Conservation (phyloP, 1,140 invertebrate genomes). For the Hormaphis cornu region DNA sequence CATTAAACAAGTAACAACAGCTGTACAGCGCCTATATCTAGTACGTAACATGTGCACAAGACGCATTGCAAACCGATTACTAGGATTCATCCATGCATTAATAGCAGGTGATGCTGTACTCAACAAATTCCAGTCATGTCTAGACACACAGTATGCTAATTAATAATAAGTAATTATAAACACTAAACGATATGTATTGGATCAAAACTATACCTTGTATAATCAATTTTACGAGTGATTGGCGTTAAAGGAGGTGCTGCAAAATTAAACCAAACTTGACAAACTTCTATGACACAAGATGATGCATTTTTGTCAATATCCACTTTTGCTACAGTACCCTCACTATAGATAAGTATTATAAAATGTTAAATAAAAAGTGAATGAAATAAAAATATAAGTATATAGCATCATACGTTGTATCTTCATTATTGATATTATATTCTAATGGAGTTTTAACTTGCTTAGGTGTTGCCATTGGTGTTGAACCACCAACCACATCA, state of each 20-base stretch:
- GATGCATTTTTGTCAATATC: slow-evolving; percentile 56
- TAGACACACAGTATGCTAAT: slow-evolving; percentile 39
- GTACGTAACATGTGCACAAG: slow-evolving; percentile 68
- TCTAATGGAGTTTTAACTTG: slow-evolving; percentile 17
- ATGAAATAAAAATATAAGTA: neutral
- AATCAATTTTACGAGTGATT: slow-evolving; percentile 90
- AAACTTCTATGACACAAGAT: slow-evolving; percentile 74
- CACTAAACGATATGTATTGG: no score
- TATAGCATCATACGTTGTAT: neutral
- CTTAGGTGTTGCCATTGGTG: slow-evolving; percentile 12
- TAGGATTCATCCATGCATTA: slow-evolving; percentile 94
- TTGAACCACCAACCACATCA: neutral
- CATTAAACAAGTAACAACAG: slow-evolving; percentile 88
- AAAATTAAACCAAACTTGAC: slow-evolving; percentile 93
- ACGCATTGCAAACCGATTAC: slow-evolving; percentile 74
- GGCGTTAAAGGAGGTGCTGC: slow-evolving; percentile 89
- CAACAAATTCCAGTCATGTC: slow-evolving; percentile 90
- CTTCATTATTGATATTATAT: slow-evolving; percentile 10
- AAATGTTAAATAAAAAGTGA: slow-evolving; percentile 36
- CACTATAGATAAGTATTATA: slow-evolving; percentile 44
- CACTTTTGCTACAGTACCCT: slow-evolving; percentile 39
- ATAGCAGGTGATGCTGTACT: slow-evolving; percentile 93
- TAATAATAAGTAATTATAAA: slow-evolving; percentile 14
- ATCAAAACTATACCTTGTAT: slow-evolving; percentile 56
- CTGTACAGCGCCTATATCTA: slow-evolving; percentile 67